These are phyloP conservation scores for Trichonephila clavipes DNA, from an alignment of 1,140 invertebrate species.

Conservation along the genomic window DNA sequence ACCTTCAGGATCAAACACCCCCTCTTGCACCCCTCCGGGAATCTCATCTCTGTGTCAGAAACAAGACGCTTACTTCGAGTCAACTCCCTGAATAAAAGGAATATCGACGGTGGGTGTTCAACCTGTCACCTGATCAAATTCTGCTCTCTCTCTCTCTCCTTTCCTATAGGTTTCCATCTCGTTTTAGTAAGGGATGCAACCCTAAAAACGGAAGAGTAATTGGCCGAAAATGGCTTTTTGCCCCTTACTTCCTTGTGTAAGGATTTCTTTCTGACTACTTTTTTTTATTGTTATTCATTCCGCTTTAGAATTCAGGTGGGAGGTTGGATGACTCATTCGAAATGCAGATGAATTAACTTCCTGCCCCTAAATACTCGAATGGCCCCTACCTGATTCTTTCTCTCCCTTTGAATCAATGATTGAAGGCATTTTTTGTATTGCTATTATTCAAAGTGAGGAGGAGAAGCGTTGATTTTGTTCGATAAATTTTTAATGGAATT, in stretches of 20 bases:
- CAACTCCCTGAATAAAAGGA: conserved; percentile 61
- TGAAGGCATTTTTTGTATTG: background rate
- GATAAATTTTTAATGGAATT: background rate
- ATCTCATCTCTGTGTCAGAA: conserved; percentile 68
- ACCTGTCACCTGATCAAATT: conserved; percentile 65
- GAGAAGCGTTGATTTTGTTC: background rate
- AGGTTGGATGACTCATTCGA: conserved; percentile 16
- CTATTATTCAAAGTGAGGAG: background rate
- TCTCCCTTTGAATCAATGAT: conserved; percentile 14
- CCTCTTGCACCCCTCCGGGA: conserved; percentile 31
- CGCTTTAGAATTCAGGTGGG: conserved; percentile 34
- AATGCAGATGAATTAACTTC: background rate
- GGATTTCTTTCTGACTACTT: conserved; percentile 17
- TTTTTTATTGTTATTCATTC: conserved; percentile 5
- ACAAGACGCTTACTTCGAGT: conserved; percentile 56
- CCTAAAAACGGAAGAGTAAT: conserved; percentile 54
- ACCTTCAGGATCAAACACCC: conserved; percentile 45
- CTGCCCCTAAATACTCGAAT: background rate
- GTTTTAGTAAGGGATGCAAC: background rate
- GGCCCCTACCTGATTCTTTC: background rate
- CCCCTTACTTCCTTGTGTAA: background rate
- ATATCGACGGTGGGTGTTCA: conserved; percentile 13
- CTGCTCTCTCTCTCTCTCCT: conserved; percentile 5
- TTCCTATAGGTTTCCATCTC: background rate
- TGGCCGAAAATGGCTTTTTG: conserved; percentile 69